Evolutionary conservation across 2,113 vertebrate species (phyloP).

Genomic region (Pampusana beccarii): DNA sequence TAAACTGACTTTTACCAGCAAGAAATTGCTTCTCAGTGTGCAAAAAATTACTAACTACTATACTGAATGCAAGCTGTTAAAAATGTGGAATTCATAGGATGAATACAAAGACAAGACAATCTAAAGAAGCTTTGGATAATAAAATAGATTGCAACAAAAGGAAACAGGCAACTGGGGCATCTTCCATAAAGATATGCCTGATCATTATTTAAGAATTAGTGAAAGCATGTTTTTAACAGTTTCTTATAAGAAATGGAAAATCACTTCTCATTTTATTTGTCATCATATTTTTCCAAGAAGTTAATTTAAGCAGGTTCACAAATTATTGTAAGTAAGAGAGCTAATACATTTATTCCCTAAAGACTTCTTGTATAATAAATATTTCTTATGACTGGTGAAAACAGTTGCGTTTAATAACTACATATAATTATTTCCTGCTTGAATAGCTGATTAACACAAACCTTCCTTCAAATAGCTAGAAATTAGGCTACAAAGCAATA

Average conservation of each 20-base stretch:
- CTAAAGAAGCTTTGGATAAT: not conserved
- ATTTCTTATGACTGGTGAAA: not conserved
- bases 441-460: not conserved
- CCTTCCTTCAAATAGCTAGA: not conserved
- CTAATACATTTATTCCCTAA: not conserved
- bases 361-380: not conserved
- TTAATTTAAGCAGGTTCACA: not conserved
- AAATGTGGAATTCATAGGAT: not conserved
- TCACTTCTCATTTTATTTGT: not conserved
- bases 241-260: not conserved
- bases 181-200: not conserved
- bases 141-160: not conserved
- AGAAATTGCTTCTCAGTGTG: not conserved
- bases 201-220: not conserved
- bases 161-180: not conserved
- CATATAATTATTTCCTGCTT: not conserved
- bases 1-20: not conserved
- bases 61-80: not conserved
- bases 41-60: not conserved
- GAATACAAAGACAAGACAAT: not conserved
- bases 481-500: not conserved
- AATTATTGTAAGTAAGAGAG: not conserved
- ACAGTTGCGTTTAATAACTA: not conserved
- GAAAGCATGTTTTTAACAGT: not conserved
- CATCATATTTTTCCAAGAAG: not conserved